Conservation (phyloP, 2,888 invertebrate genomes). For the Stratiomys singularior region DNA sequence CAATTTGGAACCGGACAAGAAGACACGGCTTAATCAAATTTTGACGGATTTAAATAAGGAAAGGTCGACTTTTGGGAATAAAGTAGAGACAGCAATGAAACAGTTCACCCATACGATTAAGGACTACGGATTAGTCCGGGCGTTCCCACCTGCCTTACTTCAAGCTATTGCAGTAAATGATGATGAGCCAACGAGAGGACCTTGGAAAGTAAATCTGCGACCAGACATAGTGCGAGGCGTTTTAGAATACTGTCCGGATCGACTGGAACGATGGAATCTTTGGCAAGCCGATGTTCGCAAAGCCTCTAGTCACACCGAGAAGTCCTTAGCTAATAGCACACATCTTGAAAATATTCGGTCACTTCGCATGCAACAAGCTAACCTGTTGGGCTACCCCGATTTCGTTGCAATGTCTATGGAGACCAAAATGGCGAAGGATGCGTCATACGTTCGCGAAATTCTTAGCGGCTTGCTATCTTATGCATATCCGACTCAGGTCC, state of each 20-base stretch:
- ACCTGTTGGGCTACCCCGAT: slow-evolving; percentile 79
- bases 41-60: slow-evolving; percentile 69
- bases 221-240: slow-evolving; percentile 78
- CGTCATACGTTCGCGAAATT: slow-evolving; percentile 78
- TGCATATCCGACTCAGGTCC: slow-evolving; percentile 79
- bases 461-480: slow-evolving; percentile 74
- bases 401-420: slow-evolving; percentile 91
- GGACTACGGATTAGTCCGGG: slow-evolving; percentile 74
- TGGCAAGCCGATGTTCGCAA: slow-evolving; percentile 83
- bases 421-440: slow-evolving; percentile 88
- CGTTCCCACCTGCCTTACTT: slow-evolving; percentile 78
- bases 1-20: slow-evolving; percentile 70
- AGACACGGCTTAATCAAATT: slow-evolving; percentile 68
- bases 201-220: slow-evolving; percentile 85
- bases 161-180: slow-evolving; percentile 74
- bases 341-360: slow-evolving; percentile 81
- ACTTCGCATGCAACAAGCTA: slow-evolving; percentile 76
- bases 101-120: slow-evolving; percentile 75
- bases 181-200: slow-evolving; percentile 73
- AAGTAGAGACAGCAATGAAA: slow-evolving; percentile 73
- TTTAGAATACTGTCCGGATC: slow-evolving; percentile 86
- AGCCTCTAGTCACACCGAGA: slow-evolving; percentile 74
- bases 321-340: slow-evolving; percentile 75
- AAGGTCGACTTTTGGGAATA: slow-evolving; percentile 73
- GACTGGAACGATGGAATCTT: slow-evolving; percentile 80